Evolutionary conservation across 1,140 invertebrate genomes (phyloP), one percentile per base, ranked within the genome.

Genomic region (Acromyrmex charruanus): DNA sequence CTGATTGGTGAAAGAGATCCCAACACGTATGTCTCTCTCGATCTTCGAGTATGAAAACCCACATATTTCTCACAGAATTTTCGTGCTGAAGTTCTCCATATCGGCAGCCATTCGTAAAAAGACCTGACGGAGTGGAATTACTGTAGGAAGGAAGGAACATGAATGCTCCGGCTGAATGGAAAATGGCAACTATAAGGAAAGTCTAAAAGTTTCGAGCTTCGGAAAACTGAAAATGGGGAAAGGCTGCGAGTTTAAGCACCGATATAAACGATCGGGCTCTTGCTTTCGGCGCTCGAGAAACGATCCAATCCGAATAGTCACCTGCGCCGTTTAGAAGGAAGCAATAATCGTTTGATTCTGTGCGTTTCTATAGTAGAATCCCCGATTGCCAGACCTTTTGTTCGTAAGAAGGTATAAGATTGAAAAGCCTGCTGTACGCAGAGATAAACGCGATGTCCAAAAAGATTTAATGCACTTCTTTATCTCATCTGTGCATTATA

Each of bases 291-390:
- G 55, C 39, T 74, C 69, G 55, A 61, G 25, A 39, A 84, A 84
- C 80, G 69, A 84, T 51, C 55, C 55, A 59, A 75, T 18, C 69
- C 55, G 69, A 61, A 75, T 61, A 84, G 80, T 84, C 80, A 84
- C 69, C 69, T 84, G 66, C 53, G 53, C 66, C 53, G 21, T 31
- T 84, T 71, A 84, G 69, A 75, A 75, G 58, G 44, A 61, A 84
- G 69, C 80, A 84, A 84, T 84, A 84, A 84, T 49, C 80, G 80
- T 84, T 81, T 63, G 80, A 84, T 74, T 74, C 69, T n/a, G 39
- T 55, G 69, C 55, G n/a, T 84, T 74, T 84, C 55, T 49, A 25
- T 31, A 21, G n/a, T 68, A 16, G 51, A 39, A 51, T 16, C 58
- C 51, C 44, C 21, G 10, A 81, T 71, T 71, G 25, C 53, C 28